These are phyloP conservation scores for Pollenia angustigena DNA, from an alignment of 2,888 invertebrate species.

Conservation along the genomic window DNA sequence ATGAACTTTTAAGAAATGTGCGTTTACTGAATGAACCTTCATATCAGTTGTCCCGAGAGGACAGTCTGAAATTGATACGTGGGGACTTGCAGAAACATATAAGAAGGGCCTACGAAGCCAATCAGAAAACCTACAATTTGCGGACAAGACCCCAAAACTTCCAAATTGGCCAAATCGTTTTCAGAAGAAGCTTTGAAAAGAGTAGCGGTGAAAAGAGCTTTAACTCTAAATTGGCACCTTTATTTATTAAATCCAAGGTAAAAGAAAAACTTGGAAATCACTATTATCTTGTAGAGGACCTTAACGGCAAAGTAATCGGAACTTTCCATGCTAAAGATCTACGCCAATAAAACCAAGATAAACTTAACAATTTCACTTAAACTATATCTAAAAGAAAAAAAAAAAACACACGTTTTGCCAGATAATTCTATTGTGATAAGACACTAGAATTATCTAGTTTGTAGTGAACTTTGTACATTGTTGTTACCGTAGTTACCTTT, in stretches of 20 bases:
- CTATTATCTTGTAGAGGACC: constrained; percentile 16
- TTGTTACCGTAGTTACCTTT: too few relatives aligned
- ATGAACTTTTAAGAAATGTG: not conserved
- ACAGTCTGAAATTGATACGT: not conserved
- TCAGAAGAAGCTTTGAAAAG: not conserved
- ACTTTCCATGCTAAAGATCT: constrained; percentile 10
- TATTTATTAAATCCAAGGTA: not conserved
- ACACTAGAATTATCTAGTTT: too few relatives aligned
- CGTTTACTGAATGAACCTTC: not conserved
- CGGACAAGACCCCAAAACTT: too few relatives aligned
- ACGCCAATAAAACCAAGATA: not conserved
- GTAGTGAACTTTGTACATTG: too few relatives aligned
- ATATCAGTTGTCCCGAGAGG: not conserved
- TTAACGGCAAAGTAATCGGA: constrained; percentile 14
- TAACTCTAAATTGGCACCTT: not conserved
- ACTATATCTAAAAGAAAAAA: too few relatives aligned
- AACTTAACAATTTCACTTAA: too few relatives aligned
- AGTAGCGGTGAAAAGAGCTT: not conserved
- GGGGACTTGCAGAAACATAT: not conserved
- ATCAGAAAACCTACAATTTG: not conserved
- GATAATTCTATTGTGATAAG: too few relatives aligned
- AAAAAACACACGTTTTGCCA: too few relatives aligned
- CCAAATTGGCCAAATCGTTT: not conserved
- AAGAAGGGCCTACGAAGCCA: not conserved
- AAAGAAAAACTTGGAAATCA: constrained; percentile 1